These are phyloP conservation scores for Spodoptera litura DNA, from an alignment of 1,140 invertebrate species.

Conservation along the genomic window DNA sequence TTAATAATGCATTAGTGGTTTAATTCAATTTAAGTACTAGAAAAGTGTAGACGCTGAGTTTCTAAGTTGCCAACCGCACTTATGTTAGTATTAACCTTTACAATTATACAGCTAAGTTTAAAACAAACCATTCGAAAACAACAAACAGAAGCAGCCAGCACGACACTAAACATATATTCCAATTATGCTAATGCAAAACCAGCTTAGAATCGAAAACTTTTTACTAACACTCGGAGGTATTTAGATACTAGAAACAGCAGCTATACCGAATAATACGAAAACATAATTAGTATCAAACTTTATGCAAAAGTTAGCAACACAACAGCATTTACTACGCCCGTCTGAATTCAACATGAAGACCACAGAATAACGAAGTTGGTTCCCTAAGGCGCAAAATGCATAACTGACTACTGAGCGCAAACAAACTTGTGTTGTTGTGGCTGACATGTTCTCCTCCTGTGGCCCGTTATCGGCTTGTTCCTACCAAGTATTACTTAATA, in stretches of 20 bases:
- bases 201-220: slow-evolving; percentile 19
- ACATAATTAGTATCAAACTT: slow-evolving; percentile 44
- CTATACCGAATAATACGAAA: slow-evolving; percentile 19
- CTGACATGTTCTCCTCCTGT: slow-evolving; percentile 31
- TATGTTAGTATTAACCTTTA: too few species aligned
- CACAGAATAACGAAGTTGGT: slow-evolving; percentile 30
- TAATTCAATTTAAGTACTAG: too few species aligned
- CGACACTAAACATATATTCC: neutral
- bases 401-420: slow-evolving; percentile 43
- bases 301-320: slow-evolving; percentile 34
- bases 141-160: neutral
- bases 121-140: neutral
- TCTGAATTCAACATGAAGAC: slow-evolving; percentile 44
- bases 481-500: slow-evolving; percentile 41
- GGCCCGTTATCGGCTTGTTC: slow-evolving; percentile 31
- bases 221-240: neutral
- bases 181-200: slow-evolving; percentile 20
- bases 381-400: slow-evolving; percentile 49
- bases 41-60: too few species aligned
- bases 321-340: slow-evolving; percentile 21
- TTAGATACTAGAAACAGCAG: neutral
- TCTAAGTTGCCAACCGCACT: too few species aligned
- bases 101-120: neutral
- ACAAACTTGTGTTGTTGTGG: slow-evolving; percentile 32
- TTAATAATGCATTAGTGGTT: too few species aligned